Percentiles rank a stretch among this genome's conserved stretches.
Conservation (phyloP, 2,888 invertebrate species). For the Electrophaes corylata region DNA sequence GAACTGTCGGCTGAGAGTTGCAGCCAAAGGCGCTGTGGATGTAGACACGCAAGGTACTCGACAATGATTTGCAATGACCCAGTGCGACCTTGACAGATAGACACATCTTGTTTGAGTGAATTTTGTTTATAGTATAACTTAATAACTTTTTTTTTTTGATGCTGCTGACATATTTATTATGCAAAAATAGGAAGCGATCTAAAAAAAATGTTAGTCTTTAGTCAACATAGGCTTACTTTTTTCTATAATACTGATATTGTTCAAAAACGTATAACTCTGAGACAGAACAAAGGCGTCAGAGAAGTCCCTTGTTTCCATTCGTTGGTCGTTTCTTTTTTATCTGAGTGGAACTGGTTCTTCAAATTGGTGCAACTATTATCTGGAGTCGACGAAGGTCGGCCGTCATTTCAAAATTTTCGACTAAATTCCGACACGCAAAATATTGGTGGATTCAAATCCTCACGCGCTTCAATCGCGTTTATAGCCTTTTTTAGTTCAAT, state of each 20-base stretch:
- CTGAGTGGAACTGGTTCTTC: slow-evolving; percentile 72
- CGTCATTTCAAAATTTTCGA: slow-evolving; percentile 73
- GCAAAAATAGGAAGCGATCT: neutral
- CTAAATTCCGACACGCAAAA: slow-evolving; percentile 81
- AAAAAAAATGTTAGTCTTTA: neutral
- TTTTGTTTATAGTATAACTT: slow-evolving; percentile 14
- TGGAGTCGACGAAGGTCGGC: slow-evolving; percentile 76
- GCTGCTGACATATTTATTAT: neutral
- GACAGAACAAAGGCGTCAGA: slow-evolving; percentile 59
- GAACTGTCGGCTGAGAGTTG: slow-evolving; percentile 69
- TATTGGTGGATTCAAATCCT: slow-evolving; percentile 60
- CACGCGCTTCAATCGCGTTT: slow-evolving; percentile 36
- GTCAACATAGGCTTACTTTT: neutral
- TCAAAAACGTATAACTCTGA: neutral
- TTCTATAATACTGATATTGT: neutral
- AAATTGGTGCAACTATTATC: slow-evolving; percentile 83
- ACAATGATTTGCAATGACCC: slow-evolving; percentile 52
- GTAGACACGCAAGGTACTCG: slow-evolving; percentile 57
- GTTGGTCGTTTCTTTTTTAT: slow-evolving; percentile 67
- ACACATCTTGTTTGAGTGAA: slow-evolving; percentile 16
- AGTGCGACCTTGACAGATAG: slow-evolving; percentile 60
- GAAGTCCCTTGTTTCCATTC: slow-evolving; percentile 70
- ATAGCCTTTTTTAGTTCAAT: neutral
- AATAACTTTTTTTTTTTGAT: slow-evolving; percentile 3
- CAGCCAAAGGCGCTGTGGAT: slow-evolving; percentile 61